phyloP scores from a whole-genome alignment of 1,140 invertebrate genomes.

The Sarcophaga peregrina region DNA sequence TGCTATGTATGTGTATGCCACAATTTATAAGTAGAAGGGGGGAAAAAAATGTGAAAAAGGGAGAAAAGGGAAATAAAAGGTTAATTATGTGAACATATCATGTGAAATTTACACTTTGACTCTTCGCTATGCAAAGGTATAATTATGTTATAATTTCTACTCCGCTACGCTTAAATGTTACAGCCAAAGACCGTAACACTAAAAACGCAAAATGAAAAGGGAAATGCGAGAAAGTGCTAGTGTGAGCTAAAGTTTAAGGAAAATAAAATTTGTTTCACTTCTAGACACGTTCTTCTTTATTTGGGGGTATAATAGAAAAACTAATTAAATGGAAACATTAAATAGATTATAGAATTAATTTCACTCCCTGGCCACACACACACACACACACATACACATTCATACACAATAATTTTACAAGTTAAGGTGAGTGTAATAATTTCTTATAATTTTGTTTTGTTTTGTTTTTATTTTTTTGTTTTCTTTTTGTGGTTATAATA shows the following conservation, averaged over 20 bases:
- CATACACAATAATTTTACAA: no score
- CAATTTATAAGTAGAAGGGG: background rate
- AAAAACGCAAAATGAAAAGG: background rate
- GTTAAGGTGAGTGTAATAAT: no score
- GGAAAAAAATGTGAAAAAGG: background rate
- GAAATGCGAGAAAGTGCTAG: background rate
- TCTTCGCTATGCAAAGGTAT: background rate
- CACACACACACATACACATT: no score
- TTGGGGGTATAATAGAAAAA: constrained; percentile 8
- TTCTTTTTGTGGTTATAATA: no score
- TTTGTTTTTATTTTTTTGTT: no score
- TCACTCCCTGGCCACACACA: background rate
- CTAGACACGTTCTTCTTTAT: constrained; percentile 5
- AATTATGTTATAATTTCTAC: constrained; percentile 12
- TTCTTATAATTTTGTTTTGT: no score
- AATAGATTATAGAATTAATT: constrained; percentile 20
- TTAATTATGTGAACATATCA: constrained; percentile 25
- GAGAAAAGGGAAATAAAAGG: background rate
- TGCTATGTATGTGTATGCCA: background rate
- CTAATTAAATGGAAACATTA: constrained; percentile 18
- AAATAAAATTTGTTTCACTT: background rate
- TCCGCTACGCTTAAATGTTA: background rate
- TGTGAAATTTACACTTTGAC: constrained; percentile 24
- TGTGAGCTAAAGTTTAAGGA: background rate
- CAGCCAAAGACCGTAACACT: background rate